Evolutionary conservation across 2,888 invertebrate species (phyloP).

Genomic region (Scaptomyza caliginosa): DNA sequence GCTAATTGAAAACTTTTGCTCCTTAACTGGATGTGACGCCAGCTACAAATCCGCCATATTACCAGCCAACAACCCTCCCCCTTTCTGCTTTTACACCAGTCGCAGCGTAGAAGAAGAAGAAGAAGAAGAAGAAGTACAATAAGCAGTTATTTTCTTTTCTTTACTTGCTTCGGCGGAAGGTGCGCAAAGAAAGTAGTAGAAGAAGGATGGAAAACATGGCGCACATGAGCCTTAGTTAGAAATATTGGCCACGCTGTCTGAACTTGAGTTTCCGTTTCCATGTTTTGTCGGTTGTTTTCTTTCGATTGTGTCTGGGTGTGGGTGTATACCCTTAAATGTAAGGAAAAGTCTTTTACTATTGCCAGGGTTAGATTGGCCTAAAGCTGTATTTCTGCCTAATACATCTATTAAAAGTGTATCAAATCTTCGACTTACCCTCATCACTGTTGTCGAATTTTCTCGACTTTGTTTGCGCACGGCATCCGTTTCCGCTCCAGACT

Average conservation of each 20-base stretch:
- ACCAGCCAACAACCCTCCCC: no score
- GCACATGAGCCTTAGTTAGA: conserved; percentile 30
- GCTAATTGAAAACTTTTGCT: conserved; percentile 68
- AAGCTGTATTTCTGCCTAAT: background rate
- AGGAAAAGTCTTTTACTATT: no score
- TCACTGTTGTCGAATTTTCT: background rate
- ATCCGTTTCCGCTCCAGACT: conserved; percentile 62
- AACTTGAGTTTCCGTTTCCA: conserved; percentile 52
- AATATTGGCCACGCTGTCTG: conserved; percentile 50
- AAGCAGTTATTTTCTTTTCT: background rate
- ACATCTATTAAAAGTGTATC: background rate
- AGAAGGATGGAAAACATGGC: conserved; percentile 14
- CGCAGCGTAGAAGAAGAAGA: background rate
- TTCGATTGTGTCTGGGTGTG: background rate
- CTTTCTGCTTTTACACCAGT: conserved; percentile 29
- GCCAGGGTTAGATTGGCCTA: background rate
- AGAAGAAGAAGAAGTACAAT: background rate
- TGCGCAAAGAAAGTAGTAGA: background rate
- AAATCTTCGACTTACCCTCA: background rate
- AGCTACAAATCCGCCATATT: conserved; percentile 11
- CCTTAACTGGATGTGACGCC: conserved; percentile 38
- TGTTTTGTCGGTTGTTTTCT: background rate
- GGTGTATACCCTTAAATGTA: background rate
- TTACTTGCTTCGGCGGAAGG: conserved; percentile 13
- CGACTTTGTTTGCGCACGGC: conserved; percentile 55